Evolutionary conservation across 2,888 invertebrate species (phyloP).

Genomic region (Mayetiola destructor): DNA sequence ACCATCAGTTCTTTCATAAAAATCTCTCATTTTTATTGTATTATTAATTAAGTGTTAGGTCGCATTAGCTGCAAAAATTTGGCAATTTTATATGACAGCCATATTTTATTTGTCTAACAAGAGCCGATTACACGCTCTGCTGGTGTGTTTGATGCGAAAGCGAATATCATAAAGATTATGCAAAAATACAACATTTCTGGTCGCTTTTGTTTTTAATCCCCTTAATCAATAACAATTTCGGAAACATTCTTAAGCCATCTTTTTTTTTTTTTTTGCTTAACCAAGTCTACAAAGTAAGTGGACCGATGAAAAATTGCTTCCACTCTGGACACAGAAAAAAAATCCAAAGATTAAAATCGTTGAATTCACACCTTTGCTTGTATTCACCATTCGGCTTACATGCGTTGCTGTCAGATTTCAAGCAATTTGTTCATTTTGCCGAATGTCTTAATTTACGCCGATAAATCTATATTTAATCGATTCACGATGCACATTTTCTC

Average conservation of each 20-base stretch:
- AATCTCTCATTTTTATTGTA: too few relatives aligned
- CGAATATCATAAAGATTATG: too few relatives aligned
- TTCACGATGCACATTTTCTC: slow-evolving; percentile 1
- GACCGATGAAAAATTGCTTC: not conserved
- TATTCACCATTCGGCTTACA: not conserved
- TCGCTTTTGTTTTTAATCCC: too few relatives aligned
- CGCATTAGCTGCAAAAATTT: too few relatives aligned
- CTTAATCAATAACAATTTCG: too few relatives aligned
- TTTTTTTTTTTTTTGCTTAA: too few relatives aligned
- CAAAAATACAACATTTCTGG: too few relatives aligned
- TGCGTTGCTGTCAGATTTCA: not conserved
- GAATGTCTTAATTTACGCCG: slow-evolving; percentile 11
- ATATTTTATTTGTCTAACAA: slow-evolving; percentile 8
- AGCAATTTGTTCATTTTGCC: not conserved
- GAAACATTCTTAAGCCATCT: too few relatives aligned
- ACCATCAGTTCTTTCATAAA: too few relatives aligned
- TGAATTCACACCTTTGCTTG: slow-evolving; percentile 7
- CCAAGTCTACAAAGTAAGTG: not conserved
- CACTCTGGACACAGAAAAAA: not conserved
- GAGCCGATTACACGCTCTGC: slow-evolving; percentile 1
- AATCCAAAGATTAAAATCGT: slow-evolving; percentile 4
- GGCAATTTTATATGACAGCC: too few relatives aligned
- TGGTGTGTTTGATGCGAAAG: too few relatives aligned
- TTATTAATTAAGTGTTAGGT: too few relatives aligned
- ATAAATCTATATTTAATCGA: slow-evolving; percentile 12